Percentiles rank a stretch among this genome's conserved stretches.
Conservation (phyloP, 2,113 vertebrate species). For the Campylomormyrus numenius region DNA sequence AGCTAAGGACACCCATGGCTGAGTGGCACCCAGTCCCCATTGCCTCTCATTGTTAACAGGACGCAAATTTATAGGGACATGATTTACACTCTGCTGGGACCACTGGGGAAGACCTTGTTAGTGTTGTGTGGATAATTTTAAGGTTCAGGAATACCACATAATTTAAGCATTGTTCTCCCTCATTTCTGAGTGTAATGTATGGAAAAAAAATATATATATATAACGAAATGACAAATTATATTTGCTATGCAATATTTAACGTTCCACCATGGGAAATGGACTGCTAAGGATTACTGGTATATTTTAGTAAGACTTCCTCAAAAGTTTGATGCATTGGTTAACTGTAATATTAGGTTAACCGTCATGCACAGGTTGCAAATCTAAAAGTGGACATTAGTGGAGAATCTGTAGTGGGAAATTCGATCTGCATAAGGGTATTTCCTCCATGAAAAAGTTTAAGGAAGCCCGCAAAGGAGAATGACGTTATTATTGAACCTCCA, state of each 20-base stretch:
- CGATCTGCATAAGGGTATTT: neutral
- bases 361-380: neutral
- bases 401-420: neutral
- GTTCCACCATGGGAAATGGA: neutral
- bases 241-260: neutral
- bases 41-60: conserved; percentile 11
- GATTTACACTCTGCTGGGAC: neutral
- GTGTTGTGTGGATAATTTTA: neutral
- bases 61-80: neutral
- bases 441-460: neutral
- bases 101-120: neutral
- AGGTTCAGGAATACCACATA: neutral
- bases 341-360: neutral
- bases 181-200: neutral
- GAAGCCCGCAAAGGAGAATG: neutral
- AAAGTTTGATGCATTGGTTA: neutral
- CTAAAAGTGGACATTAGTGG: neutral
- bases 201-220: neutral
- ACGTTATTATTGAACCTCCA: neutral
- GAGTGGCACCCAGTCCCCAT: neutral
- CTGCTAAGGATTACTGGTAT: too few species aligned
- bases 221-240: neutral
- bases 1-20: neutral
- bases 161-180: neutral
- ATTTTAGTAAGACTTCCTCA: neutral